These are phyloP conservation scores for Actinopyga echinites DNA, from an alignment of 53 echinoderm and acorn worm species.

Conservation along the genomic window DNA sequence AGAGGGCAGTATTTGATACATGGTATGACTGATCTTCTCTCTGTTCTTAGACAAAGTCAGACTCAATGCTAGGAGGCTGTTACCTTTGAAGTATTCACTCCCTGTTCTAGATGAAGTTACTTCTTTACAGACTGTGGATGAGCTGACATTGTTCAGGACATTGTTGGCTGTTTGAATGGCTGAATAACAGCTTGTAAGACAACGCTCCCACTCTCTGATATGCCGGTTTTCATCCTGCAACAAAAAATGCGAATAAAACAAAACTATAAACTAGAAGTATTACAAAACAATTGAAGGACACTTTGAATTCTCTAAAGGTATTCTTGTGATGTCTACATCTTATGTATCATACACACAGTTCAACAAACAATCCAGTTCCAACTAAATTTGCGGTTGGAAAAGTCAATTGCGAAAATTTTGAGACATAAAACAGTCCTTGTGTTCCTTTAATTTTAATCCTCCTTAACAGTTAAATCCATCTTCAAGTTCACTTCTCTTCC, in stretches of 20 bases:
- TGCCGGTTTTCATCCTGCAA: slow-evolving; percentile 91
- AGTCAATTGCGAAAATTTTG: no score
- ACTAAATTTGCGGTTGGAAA: no score
- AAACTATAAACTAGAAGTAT: background rate
- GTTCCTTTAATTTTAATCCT: no score
- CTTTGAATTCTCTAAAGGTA: background rate
- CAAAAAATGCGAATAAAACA: background rate
- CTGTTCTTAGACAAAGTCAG: no score
- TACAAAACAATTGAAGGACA: background rate
- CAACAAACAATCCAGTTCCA: no score
- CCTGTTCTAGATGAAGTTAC: slow-evolving; percentile 87
- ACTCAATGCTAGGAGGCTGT: background rate
- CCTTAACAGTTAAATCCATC: no score
- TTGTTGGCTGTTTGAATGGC: slow-evolving; percentile 87
- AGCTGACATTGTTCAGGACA: slow-evolving; percentile 91
- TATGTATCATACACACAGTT: no score
- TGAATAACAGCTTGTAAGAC: slow-evolving; percentile 81
- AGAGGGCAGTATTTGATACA: no score
- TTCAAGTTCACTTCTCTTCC: no score
- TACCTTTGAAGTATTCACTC: slow-evolving; percentile 85
- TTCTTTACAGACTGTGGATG: slow-evolving; percentile 93
- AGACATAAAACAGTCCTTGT: no score
- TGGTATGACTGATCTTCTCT: no score
- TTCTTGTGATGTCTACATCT: background rate
- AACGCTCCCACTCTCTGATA: slow-evolving; percentile 85